Base-by-base conservation (phyloP, 2,113 vertebrate species). In the Calyptomena viridis region DNA sequence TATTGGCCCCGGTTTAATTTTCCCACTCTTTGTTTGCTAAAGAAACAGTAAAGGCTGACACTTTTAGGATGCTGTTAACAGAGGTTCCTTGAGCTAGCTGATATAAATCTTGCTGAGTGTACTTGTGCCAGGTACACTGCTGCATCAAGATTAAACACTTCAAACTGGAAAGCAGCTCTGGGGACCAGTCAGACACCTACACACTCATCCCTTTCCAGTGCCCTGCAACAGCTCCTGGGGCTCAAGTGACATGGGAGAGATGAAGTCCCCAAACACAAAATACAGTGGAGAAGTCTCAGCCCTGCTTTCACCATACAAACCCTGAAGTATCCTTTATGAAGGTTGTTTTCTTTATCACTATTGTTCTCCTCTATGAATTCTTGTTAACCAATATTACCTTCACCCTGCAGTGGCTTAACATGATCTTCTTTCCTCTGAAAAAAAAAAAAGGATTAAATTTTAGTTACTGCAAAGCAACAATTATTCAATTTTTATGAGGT, bases 111-210 rank as follows among this genome's bases (percentile, higher is more conserved):
- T 59, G 23, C 37, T 8, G 5, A 46, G 64, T 11, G 25, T 44
- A 5, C 13, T 69, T 33, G 24, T 76, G 58, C 52, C 16, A 27
- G 67, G 28, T 16, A 23, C 9, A 1, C 22, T 30, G 47, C 63
- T 80, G 50, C 63, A 62, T 53, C 23, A 23, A 58, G 67, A 62
- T 10, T 33, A 21, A 66, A 33, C 63, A 18, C 52, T 39, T 44
- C 1, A 9, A 3, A 20, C 8, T 0, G 12, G 14, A 8, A 50
- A 3, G 31, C 7, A 21, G 8, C 22, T 50, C 49, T 82, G 2
- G 30, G n/a, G 47, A 17, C 5, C 3, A 4, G 67, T 4, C 46
- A 9, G 44, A 35, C 27, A 44, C 23, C 20, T n/a, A 13, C 52
- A 59, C 30, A 63, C 21, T 24, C 24, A 5, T 2, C 27, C 25